Evolutionary conservation across 2,113 vertebrate species (phyloP).

Genomic region (Prionailurus viverrinus): DNA sequence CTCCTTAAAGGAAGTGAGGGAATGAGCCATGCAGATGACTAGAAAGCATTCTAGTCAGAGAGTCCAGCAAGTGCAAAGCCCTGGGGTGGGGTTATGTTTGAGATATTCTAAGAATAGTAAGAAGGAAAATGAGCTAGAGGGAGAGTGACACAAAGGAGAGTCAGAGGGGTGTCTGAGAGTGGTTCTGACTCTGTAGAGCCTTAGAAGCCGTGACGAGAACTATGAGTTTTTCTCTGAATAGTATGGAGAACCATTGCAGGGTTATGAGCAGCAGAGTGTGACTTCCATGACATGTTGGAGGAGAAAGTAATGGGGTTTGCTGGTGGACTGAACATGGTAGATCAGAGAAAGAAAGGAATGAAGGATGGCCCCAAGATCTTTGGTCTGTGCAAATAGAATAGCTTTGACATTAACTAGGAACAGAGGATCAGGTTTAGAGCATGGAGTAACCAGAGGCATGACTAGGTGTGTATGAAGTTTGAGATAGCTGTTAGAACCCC

Average conservation of each 20-base stretch:
- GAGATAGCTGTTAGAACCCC: not conserved
- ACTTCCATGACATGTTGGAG: not conserved
- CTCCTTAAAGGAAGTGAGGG: not conserved
- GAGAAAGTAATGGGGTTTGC: not conserved
- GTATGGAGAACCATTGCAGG: not conserved
- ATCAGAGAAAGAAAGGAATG: not conserved
- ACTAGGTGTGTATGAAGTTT: not conserved
- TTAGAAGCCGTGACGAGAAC: not conserved
- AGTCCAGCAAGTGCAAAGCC: not conserved
- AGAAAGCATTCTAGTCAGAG: not conserved
- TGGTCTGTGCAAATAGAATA: not conserved
- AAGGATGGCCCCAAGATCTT: not conserved
- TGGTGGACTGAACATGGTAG: not conserved
- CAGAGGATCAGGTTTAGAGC: not conserved
- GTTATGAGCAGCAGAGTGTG: not conserved
- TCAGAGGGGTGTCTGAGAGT: not conserved
- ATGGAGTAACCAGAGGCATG: not conserved
- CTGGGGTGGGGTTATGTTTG: not conserved
- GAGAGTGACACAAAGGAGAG: not conserved
- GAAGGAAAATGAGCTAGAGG: not conserved
- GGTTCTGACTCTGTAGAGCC: rapidly evolving
- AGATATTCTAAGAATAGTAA: not conserved
- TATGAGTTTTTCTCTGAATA: not conserved
- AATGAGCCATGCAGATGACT: not conserved
- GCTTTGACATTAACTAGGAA: not conserved